Base-by-base conservation (phyloP, 2,888 invertebrate genomes). In the Drosophila testacea region DNA sequence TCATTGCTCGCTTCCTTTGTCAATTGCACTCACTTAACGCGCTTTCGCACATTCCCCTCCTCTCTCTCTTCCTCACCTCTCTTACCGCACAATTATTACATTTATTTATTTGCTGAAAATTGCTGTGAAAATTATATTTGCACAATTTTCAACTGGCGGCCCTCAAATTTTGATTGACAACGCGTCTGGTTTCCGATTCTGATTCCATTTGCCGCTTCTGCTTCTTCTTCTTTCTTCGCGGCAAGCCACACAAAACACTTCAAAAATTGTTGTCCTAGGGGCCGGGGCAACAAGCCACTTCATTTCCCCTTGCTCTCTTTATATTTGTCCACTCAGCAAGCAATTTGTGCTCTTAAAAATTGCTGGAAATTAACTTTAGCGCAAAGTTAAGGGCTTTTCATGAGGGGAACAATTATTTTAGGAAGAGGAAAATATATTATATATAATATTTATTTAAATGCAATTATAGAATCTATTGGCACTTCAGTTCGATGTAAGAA, bases 91-190 rank as follows among this genome's bases (percentile, higher is more conserved):
- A 6, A 69, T 85, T 72, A 56, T 69, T 85, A 73, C 81, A 70
- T 73, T 87, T 81, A 60, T 78, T 69, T 74, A 74, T 77, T 77
- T 82, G 76, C 71, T 64, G 80, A 82, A 77, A 69, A 64, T 67
- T 73, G 76, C 68, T 88, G 86, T 72, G 86, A 70, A 88, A 89
- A 89, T 86, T 89, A 86, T 86, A 89, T 86, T 86, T 86, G 88
- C 88, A 86, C 83, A 89, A 84, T 72, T 81, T 77, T 71, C 69
- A 69, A 48, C 63, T 51, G 52, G 16, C 59, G 39, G 56, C 71
- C 48, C 77, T 84, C 56, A 64, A 83, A 64, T 66, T 68, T 56
- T 64, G 62, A 73, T 82, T 59, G 54, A 50, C 59, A 60, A 30
- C 62, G 54, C 44, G 70, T 46, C 51, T 48, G 51, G 52, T 13